Conservation (phyloP, 2,888 invertebrate species). For the Notodonta ziczac region DNA sequence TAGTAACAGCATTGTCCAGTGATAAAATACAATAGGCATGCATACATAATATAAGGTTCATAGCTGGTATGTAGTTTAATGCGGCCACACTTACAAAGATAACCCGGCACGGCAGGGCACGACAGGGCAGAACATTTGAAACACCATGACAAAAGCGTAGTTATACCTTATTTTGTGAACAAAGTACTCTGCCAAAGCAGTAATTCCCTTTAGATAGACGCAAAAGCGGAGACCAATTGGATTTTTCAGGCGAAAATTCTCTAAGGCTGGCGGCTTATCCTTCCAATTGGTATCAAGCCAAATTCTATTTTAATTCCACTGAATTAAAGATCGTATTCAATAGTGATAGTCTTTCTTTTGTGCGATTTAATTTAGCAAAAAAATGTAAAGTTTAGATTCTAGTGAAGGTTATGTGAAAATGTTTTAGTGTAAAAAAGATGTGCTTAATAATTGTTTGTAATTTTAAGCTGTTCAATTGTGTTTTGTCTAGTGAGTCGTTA, state of each 20-base stretch:
- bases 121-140: no score
- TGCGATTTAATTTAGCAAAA: constrained; percentile 39
- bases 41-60: no score
- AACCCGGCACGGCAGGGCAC: no score
- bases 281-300: constrained; percentile 24
- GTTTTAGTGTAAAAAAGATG: constrained; percentile 1
- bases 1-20: no score
- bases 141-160: no score
- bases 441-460: no score
- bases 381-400: constrained; percentile 42
- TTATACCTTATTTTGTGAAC: constrained; percentile 6
- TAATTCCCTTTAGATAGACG: constrained; percentile 35
- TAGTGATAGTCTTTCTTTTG: not conserved
- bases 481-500: no score
- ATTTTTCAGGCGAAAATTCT: constrained; percentile 35
- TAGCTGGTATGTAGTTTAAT: no score
- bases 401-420: constrained; percentile 32
- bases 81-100: no score
- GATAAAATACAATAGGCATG: no score
- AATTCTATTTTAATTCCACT: constrained; percentile 20
- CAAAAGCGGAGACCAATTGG: constrained; percentile 33
- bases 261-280: constrained; percentile 24
- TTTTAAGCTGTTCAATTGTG: no score
- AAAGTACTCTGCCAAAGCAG: constrained; percentile 23
- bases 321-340: constrained; percentile 18